Base-by-base conservation (phyloP, 2,113 vertebrate genomes). In the Lophius piscatorius region DNA sequence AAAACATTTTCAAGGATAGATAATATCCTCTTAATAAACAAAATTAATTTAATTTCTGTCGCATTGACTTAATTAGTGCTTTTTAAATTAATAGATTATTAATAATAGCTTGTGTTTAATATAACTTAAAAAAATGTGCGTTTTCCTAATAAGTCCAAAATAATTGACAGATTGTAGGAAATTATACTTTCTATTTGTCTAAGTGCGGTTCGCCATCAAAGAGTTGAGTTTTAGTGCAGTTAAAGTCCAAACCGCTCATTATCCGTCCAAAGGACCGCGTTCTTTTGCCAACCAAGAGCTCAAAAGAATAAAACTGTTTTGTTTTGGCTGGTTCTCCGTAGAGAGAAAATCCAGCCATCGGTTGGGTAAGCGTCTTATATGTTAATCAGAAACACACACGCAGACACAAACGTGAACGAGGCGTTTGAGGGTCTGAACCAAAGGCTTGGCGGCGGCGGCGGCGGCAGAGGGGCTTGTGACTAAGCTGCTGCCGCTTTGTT, bases 401-500 rank as follows among this genome's bases (percentile, higher is more conserved):
- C 38, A 26, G 40, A 12, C 28, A 21, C 26, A 20, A 14, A 46
- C 18, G 35, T 45, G 38, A 18, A 55, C 5, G 9, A 24, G 29
- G 17, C 31, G 46, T 52, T 31, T 28, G 49, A 54, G 17, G 5
- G 42, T 33, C 38, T 20, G 58, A 66, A 57, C 36, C 40, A 26
- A 45, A 67, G 35, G 44, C 47, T 61, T 29, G 48, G 41, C 4
- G 17, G 20, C 10, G 16, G 54, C 75, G 55, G 20, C 10, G 16
- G 54, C 75, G 55, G 65, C 72, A 14, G 22, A 11, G 3, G 13
- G 48, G 62, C 50, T 66, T 59, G 67, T 24, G 42, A 64, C 49
- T 61, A 42, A 67, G 58, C 63, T 31, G 66, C 66, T 12, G 48
- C 69, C 16, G 57, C 45, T 77, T 52, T 62, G 57, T 74, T 80